These are phyloP conservation scores for Lophura nycthemera DNA, from an alignment of 2,113 vertebrate genomes.

Conservation along the genomic window DNA sequence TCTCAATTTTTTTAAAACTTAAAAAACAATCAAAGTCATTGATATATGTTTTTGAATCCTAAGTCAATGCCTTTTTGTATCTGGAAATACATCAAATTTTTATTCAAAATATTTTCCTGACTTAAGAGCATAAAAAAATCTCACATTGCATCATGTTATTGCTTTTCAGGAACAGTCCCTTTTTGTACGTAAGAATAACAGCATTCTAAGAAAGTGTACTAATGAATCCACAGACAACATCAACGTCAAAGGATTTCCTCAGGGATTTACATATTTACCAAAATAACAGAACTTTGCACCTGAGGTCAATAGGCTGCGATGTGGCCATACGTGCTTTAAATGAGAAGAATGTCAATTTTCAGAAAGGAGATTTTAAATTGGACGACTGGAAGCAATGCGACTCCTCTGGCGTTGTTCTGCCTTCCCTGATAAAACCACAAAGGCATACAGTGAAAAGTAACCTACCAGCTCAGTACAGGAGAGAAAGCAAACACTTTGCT, in stretches of 20 bases:
- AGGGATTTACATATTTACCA: background rate
- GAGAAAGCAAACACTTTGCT: background rate
- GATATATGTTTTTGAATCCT: background rate
- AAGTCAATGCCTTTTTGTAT: background rate
- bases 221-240: background rate
- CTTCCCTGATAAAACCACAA: background rate
- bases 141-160: background rate
- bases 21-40: background rate
- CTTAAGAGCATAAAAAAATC: fast-evolving
- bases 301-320: background rate
- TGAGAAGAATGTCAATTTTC: background rate
- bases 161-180: background rate
- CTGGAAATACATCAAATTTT: background rate
- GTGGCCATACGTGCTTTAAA: background rate
- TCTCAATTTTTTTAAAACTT: background rate
- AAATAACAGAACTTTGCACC: background rate
- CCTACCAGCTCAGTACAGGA: background rate
- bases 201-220: background rate
- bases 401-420: fast-evolving
- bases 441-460: background rate
- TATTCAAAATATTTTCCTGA: background rate
- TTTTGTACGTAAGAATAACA: fast-evolving
- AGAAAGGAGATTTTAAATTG: background rate
- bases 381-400: too few species aligned
- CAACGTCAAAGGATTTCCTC: background rate